These are phyloP conservation scores for Osedax fenrisi DNA, from an alignment of 2,888 invertebrate species.

Conservation along the genomic window DNA sequence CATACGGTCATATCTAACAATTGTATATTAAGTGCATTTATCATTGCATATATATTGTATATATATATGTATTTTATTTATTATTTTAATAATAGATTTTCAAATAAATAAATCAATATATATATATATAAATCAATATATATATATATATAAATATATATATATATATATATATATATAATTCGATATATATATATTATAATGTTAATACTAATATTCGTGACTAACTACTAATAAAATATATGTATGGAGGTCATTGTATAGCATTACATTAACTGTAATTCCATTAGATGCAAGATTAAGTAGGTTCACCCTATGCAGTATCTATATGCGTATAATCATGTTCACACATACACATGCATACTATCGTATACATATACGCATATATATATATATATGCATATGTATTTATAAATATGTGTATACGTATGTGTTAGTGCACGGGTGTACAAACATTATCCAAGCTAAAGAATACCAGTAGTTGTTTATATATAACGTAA, in stretches of 20 bases:
- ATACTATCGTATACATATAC: neutral
- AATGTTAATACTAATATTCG: neutral
- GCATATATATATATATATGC: neutral
- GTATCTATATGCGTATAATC: neutral
- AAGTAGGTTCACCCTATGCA: too few relatives aligned
- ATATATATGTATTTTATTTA: too few relatives aligned
- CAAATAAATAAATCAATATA: neutral
- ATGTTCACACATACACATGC: neutral
- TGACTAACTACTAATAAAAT: neutral
- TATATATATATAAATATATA: neutral
- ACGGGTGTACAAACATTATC: too few relatives aligned
- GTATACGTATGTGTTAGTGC: neutral
- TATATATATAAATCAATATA: neutral
- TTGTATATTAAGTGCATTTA: too few relatives aligned
- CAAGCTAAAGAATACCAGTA: too few relatives aligned
- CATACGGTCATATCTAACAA: too few relatives aligned
- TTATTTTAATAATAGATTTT: too few relatives aligned
- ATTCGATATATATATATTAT: neutral
- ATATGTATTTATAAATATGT: neutral
- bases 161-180: neutral
- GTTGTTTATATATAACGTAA: too few relatives aligned
- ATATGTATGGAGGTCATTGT: too few relatives aligned
- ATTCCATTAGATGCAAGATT: too few relatives aligned
- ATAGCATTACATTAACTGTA: too few relatives aligned
- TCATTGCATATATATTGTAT: too few relatives aligned